These are phyloP conservation scores for Etheostoma nigrum DNA, from an alignment of 2,797 vertebrate species.

Conservation along the genomic window DNA sequence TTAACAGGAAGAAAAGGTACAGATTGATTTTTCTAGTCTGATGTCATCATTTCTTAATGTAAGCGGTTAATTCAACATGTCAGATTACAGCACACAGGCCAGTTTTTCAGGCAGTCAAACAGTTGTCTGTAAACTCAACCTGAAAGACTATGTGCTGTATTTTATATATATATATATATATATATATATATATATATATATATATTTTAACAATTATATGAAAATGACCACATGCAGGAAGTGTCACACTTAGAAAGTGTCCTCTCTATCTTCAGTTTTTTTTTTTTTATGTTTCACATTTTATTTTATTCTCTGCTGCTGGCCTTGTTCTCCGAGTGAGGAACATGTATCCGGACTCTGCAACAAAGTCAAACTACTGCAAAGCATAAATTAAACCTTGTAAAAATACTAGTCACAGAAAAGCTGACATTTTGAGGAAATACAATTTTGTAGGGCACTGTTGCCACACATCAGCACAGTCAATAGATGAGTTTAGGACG, in stretches of 20 bases:
- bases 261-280: background rate
- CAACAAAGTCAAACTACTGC: slow-evolving; percentile 32
- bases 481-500: slow-evolving; percentile 36
- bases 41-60: slow-evolving; percentile 47
- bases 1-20: slow-evolving; percentile 34
- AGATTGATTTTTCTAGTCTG: slow-evolving; percentile 47
- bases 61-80: slow-evolving; percentile 13
- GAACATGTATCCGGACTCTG: slow-evolving; percentile 1
- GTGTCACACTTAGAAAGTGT: slow-evolving; percentile 14
- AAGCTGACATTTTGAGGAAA: slow-evolving; percentile 39
- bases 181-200: background rate
- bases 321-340: background rate
- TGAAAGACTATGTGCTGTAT: background rate
- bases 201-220: slow-evolving; percentile 16
- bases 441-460: slow-evolving; percentile 36
- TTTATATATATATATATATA: background rate
- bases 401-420: slow-evolving; percentile 32
- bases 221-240: slow-evolving; percentile 13
- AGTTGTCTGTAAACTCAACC: slow-evolving; percentile 10
- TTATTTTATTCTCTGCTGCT: slow-evolving; percentile 4
- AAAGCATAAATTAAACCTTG: slow-evolving; percentile 18
- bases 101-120: background rate
- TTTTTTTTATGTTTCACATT: background rate
- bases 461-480: slow-evolving; percentile 27
- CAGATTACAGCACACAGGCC: background rate